phyloP scores from a whole-genome alignment of 2,888 invertebrate genomes.

The Mactromeris polynyma region DNA sequence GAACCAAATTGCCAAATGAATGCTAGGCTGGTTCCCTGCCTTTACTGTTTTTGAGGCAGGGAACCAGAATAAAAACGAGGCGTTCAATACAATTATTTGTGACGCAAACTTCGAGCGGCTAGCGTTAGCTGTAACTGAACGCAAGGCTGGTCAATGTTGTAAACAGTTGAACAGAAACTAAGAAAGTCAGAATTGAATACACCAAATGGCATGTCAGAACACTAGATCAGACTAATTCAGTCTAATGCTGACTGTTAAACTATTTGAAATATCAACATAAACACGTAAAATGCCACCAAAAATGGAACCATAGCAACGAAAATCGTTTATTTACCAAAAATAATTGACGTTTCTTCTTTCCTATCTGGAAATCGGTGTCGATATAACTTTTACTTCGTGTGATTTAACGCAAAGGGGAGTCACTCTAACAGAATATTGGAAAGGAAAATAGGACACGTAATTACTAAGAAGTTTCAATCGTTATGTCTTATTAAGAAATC shows the following conservation, averaged over 20 bases:
- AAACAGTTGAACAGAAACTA: no score
- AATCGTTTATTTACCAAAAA: conserved; percentile 11
- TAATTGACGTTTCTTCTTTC: conserved; percentile 17
- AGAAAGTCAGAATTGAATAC: no score
- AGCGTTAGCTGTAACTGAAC: no score
- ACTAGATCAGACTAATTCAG: neutral
- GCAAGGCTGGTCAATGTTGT: no score
- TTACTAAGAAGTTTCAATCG: neutral
- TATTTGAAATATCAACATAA: neutral
- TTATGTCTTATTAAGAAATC: neutral
- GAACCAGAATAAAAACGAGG: no score
- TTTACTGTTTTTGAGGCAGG: no score
- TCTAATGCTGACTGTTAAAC: neutral
- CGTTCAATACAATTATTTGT: no score
- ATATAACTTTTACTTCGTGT: neutral
- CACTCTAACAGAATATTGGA: conserved; percentile 16
- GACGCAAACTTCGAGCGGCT: no score
- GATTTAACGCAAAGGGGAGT: conserved; percentile 31
- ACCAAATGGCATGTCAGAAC: neutral
- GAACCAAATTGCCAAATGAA: no score
- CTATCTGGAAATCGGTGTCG: neutral
- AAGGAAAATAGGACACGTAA: conserved; percentile 44
- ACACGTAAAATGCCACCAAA: neutral
- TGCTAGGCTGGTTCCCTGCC: no score
- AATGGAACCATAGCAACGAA: neutral